Percentiles rank a stretch among this genome's conserved stretches.
phyloP scores from a whole-genome alignment of 2,888 invertebrate genomes.

The Halictus quadricinctus region DNA sequence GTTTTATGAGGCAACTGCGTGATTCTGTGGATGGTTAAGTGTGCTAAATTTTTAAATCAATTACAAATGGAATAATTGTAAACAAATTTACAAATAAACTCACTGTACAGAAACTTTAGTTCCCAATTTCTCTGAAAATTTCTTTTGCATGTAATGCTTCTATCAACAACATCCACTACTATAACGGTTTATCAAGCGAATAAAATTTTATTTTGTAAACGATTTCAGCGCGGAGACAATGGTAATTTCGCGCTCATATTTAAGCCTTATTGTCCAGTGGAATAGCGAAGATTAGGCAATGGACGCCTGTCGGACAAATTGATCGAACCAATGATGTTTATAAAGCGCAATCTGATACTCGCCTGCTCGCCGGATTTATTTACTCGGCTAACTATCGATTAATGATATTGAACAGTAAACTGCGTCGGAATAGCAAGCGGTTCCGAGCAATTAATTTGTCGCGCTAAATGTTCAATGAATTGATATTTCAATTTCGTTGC shows the following conservation, averaged over 20 bases:
- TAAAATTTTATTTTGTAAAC: not conserved
- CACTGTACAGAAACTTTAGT: not conserved
- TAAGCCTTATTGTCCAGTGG: not conserved
- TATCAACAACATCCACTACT: not conserved
- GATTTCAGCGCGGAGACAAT: not conserved
- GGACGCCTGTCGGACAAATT: not conserved
- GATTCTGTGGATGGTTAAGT: not conserved
- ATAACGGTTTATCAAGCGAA: not conserved
- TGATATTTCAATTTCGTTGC: constrained; percentile 28
- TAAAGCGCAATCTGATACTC: not conserved
- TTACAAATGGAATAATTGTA: not conserved
- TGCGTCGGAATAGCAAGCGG: not conserved
- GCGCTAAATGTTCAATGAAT: constrained; percentile 36
- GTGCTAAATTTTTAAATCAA: not conserved
- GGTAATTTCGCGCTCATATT: not conserved
- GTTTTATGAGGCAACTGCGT: not conserved
- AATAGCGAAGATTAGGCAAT: not conserved
- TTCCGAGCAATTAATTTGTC: constrained; percentile 32
- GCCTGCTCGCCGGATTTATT: constrained; percentile 19
- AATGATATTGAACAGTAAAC: constrained; percentile 19
- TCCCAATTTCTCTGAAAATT: not conserved
- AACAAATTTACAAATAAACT: not conserved
- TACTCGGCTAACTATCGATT: constrained; percentile 22
- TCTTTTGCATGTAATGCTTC: not conserved
- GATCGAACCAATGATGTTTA: constrained; percentile 6